phyloP scores from a whole-genome alignment of 2,888 invertebrate species.

The Spodoptera exigua region DNA sequence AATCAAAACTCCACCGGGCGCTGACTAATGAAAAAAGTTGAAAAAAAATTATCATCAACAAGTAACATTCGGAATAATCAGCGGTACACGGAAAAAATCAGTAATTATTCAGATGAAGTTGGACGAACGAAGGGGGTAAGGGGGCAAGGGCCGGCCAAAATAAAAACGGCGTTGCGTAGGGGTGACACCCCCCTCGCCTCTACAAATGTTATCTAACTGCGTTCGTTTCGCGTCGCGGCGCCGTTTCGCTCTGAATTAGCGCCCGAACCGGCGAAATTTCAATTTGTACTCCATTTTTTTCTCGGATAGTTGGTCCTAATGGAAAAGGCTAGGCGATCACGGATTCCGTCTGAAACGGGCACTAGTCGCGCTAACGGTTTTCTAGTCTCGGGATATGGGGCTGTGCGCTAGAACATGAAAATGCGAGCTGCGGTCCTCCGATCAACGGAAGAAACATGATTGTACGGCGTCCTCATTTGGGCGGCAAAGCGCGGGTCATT shows the following conservation, averaged over 20 bases:
- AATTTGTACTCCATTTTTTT: slow-evolving; percentile 86
- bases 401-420: slow-evolving; percentile 15
- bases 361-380: slow-evolving; percentile 33
- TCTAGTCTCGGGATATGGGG: slow-evolving; percentile 36
- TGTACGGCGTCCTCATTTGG: slow-evolving; percentile 63
- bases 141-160: slow-evolving; percentile 88
- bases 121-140: slow-evolving; percentile 87
- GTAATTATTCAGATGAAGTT: slow-evolving; percentile 90
- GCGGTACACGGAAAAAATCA: slow-evolving; percentile 89
- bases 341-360: slow-evolving; percentile 65
- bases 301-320: slow-evolving; percentile 82
- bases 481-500: slow-evolving; percentile 80
- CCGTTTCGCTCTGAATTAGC: slow-evolving; percentile 85
- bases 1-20: slow-evolving; percentile 66
- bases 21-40: slow-evolving; percentile 82
- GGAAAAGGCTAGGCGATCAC: slow-evolving; percentile 77
- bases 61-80: slow-evolving; percentile 89
- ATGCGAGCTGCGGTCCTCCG: slow-evolving; percentile 24
- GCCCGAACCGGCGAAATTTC: slow-evolving; percentile 84
- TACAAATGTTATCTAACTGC: slow-evolving; percentile 89
- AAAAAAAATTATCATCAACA: slow-evolving; percentile 87
- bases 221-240: slow-evolving; percentile 83
- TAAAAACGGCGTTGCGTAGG: slow-evolving; percentile 89
- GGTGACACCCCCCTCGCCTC: slow-evolving; percentile 84
- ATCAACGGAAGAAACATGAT: slow-evolving; percentile 55